phyloP scores from a whole-genome alignment of 2,113 vertebrate genomes.

The Anoura caudifer region DNA sequence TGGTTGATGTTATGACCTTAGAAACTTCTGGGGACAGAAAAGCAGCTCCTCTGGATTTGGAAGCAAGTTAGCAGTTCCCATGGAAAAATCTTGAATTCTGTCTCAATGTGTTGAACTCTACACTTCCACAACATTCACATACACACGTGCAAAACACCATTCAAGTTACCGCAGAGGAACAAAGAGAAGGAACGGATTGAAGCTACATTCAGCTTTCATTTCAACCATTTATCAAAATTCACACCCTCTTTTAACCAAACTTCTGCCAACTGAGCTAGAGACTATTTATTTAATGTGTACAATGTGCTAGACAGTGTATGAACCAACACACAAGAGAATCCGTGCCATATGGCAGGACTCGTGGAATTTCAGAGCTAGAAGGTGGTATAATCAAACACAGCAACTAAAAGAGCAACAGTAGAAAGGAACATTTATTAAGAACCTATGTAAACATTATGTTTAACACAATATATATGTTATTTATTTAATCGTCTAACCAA shows the following conservation, averaged over 20 bases:
- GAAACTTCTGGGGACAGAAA: neutral
- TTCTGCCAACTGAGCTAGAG: neutral
- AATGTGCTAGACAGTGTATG: neutral
- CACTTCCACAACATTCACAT: neutral
- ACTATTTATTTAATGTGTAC: neutral
- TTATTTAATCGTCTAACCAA: neutral
- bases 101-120: neutral
- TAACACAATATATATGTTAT: neutral
- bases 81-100: neutral
- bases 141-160: neutral
- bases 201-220: neutral
- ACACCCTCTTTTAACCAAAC: neutral
- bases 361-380: neutral
- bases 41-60: neutral
- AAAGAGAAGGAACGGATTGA: neutral
- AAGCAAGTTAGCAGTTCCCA: neutral
- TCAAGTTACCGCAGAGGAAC: neutral
- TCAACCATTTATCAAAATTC: neutral
- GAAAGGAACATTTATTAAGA: neutral
- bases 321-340: neutral
- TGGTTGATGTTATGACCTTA: neutral
- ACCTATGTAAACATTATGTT: neutral
- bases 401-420: neutral
- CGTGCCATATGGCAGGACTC: neutral
- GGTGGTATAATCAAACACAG: neutral